phyloP scores from a whole-genome alignment of 2,888 invertebrate species.

The Pollenia angustigena region DNA sequence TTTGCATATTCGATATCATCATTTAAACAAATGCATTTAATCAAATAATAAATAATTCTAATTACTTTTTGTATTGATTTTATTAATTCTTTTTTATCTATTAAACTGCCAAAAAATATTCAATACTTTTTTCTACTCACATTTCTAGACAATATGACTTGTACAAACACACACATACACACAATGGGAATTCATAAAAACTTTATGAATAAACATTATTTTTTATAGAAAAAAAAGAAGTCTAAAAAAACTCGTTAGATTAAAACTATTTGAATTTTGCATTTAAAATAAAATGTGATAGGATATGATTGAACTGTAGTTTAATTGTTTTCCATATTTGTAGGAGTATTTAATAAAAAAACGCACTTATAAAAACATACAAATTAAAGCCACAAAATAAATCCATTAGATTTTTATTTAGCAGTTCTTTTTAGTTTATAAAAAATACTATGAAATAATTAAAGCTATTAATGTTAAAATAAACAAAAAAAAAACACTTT shows the following conservation, averaged over 20 bases:
- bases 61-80: constrained; percentile 43
- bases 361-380: constrained; percentile 33
- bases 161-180: not conserved
- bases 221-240: constrained; percentile 18
- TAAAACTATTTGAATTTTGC: constrained; percentile 52
- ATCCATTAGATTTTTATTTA: constrained; percentile 56
- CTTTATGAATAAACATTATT: constrained; percentile 52
- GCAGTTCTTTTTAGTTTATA: constrained; percentile 27
- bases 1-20: constrained; percentile 1
- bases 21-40: constrained; percentile 26
- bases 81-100: constrained; percentile 37
- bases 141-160: not conserved
- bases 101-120: constrained; percentile 31
- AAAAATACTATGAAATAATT: not conserved
- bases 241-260: constrained; percentile 30
- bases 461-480: not conserved
- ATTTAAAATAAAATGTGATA: constrained; percentile 53
- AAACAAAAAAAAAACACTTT: not conserved
- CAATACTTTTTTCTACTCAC: not conserved
- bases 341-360: constrained; percentile 40
- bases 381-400: constrained; percentile 57
- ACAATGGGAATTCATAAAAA: not conserved
- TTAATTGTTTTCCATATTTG: constrained; percentile 56
- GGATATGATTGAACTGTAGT: constrained; percentile 62
- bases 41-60: constrained; percentile 49